phyloP scores from a whole-genome alignment of 2,888 invertebrate genomes.

The Phania funesta region DNA sequence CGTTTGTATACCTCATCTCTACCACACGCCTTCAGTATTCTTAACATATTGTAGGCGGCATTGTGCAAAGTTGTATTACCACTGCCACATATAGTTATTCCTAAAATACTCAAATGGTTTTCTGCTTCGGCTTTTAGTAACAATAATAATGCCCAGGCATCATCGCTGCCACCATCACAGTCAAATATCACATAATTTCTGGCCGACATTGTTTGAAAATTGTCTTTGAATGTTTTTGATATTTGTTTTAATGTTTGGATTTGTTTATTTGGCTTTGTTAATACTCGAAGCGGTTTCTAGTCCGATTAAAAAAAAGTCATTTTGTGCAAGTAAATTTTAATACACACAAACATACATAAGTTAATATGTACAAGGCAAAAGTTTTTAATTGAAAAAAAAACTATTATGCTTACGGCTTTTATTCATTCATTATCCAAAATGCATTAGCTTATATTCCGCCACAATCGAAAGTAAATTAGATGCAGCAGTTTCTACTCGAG shows the following conservation, averaged over 20 bases:
- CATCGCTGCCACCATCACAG: constrained; percentile 85
- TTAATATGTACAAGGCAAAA: not conserved
- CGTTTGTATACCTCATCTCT: constrained; percentile 82
- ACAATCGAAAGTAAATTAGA: no score
- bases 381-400: no score
- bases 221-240: not conserved
- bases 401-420: no score
- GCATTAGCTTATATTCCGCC: no score
- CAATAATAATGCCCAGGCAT: constrained; percentile 84
- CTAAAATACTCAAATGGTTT: constrained; percentile 81
- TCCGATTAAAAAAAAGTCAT: not conserved
- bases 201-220: constrained; percentile 34
- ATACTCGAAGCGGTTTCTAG: not conserved
- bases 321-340: no score
- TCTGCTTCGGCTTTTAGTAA: constrained; percentile 81
- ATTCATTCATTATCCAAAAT: no score
- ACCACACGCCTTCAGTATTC: constrained; percentile 83
- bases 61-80: constrained; percentile 88
- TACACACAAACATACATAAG: not conserved
- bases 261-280: not conserved
- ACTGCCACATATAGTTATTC: constrained; percentile 85
- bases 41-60: constrained; percentile 85
- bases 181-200: constrained; percentile 82
- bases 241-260: not conserved
- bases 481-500: no score